Base-by-base conservation (phyloP, 2,797 vertebrate species). In the Eptatretus atami region DNA sequence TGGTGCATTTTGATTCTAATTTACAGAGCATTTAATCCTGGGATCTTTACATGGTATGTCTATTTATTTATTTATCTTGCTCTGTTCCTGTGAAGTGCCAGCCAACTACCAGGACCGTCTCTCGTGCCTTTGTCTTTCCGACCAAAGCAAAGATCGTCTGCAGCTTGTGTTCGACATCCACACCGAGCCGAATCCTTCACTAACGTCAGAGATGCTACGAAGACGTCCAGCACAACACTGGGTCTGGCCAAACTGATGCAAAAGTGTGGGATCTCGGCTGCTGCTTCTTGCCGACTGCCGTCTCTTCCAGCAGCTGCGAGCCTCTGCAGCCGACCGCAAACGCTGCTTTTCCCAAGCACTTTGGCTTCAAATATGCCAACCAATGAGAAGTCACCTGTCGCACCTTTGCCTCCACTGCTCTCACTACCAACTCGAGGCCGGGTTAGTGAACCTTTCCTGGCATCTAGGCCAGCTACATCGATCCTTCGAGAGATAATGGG, bases 171-270 rank as follows among this genome's bases (percentile, higher is more conserved):
- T 3, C 82, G 87, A 65, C 86, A 83, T 65, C 80, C 86, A 71
- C 94, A 86, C 66, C 70, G 86, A 67, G 79, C 81, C 0, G 90
- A 98, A 71, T 95, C 88, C 72, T 95, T 82, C 74, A 95, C 92
- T 66, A 95, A 96, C 70, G 69, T 79, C 53, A 77, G 92, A 1
- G 92, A 98, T 74, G 83, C 86, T 70, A 98, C 92, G 0, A 90
- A 81, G 3, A 96, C 88, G 2, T 93, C 82, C 77, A 95, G 88
- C 76, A 96, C 86, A 0, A 93, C 88, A 11, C 75, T 94, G 54
- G 90, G 90, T 57, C 78, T 96, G 65, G 88, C 87, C 70, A 80
- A 76, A 73, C 79, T 90, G 67, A 76, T 96, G 70, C 82, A 83
- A 73, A 87, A 96, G 67, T 73, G 68, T 10, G 88, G 90, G 54